Base-by-base conservation (phyloP, 2,888 invertebrate genomes). In the Melipona bicolor region DNA sequence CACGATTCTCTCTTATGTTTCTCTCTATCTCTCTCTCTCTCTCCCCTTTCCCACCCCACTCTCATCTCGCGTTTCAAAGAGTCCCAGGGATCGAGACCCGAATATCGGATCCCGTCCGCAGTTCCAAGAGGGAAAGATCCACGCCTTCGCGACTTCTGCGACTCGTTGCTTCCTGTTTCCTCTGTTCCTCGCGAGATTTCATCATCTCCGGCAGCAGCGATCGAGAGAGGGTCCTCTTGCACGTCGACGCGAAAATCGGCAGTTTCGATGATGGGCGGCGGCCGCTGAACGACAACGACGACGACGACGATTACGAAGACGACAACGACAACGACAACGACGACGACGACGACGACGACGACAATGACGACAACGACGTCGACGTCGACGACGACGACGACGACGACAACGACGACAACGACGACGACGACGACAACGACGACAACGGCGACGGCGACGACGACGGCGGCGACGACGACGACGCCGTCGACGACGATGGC, bases 181-280 rank as follows among this genome's bases (percentile, higher is more conserved):
- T 3, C n/a, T 69, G 15, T 50, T 32, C 21, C 3, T 50, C 3
- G 43, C 69, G 52, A 65, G 65, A 50, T 73, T 76, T 61, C 70
- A 64, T 74, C 79, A 56, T 75, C 64, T 77, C 64, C 68, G 77
- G 76, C 79, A 81, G 70, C 79, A 72, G 75, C 82, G 85, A 79
- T 85, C 87, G 88, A 87, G 90, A 90, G 89, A 88, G 89, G 83
- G 62, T 79, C 75, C 77, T 80, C 77, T 79, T 86, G 81, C 85
- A 78, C 80, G 77, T 87, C 81, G 84, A 88, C 89, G 90, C 89
- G 89, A 88, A 86, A 88, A 90, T 90, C 87, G 89, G 89, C 89
- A 88, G 89, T 90, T 88, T 90, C 86, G 86, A 89, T 90, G 86
- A 85, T 79, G 79, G 81, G 81, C 81, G 83, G 74, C 74, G 77